Percentiles rank a stretch among this genome's conserved stretches.
phyloP scores from a whole-genome alignment of 2,113 vertebrate genomes.

The Rhea americana region DNA sequence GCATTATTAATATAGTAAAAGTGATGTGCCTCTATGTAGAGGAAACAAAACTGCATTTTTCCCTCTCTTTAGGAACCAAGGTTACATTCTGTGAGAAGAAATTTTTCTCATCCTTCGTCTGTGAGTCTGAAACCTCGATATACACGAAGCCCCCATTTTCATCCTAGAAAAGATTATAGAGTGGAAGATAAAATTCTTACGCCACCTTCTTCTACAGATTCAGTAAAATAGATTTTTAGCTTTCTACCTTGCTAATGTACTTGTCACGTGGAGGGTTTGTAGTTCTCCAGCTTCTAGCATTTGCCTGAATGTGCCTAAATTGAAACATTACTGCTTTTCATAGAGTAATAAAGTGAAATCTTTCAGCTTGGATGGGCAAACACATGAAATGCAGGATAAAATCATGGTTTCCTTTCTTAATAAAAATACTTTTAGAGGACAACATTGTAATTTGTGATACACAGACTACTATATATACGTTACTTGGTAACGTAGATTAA shows the following conservation, averaged over 20 bases:
- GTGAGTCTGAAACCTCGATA: slow-evolving; percentile 57
- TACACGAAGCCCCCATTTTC: slow-evolving; percentile 48
- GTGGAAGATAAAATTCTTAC: slow-evolving; percentile 57
- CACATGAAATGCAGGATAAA: slow-evolving; percentile 27
- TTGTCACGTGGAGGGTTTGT: neutral
- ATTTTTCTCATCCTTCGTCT: slow-evolving; percentile 49
- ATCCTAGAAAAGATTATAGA: slow-evolving; percentile 59
- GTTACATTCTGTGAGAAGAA: slow-evolving; percentile 71
- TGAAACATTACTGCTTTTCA: slow-evolving; percentile 41
- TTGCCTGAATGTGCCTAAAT: neutral
- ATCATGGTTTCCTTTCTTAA: slow-evolving; percentile 54
- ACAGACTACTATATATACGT: neutral
- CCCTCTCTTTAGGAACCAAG: slow-evolving; percentile 68
- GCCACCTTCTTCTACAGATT: slow-evolving; percentile 52
- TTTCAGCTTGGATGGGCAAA: neutral
- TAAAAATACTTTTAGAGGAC: slow-evolving; percentile 21
- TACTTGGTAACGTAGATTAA: neutral
- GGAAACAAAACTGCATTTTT: slow-evolving; percentile 48
- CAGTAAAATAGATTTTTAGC: slow-evolving; percentile 64
- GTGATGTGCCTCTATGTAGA: neutral
- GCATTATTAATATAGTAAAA: neutral
- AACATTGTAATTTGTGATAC: slow-evolving; percentile 22
- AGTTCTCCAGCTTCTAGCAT: slow-evolving; percentile 5
- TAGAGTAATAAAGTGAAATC: slow-evolving; percentile 11
- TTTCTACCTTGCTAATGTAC: neutral